A percentile compares a stretch with the other conserved stretches of the same genome.
Conservation (phyloP, 2,888 invertebrate species). For the Argyresthia albistria region DNA sequence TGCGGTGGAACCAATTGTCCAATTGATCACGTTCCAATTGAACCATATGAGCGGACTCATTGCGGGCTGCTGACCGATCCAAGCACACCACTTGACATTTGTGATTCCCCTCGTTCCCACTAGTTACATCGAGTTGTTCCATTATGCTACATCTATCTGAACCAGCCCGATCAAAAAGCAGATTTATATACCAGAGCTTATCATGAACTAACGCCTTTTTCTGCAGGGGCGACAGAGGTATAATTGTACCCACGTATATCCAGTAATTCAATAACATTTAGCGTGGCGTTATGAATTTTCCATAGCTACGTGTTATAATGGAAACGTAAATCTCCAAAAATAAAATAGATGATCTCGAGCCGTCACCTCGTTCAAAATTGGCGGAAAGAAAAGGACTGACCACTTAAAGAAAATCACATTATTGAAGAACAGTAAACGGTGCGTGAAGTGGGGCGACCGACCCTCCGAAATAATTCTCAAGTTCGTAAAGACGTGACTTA, state of each 20-base stretch:
- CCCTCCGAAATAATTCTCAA: slow-evolving; percentile 40
- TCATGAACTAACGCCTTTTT: too few species aligned
- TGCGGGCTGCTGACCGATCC: not conserved
- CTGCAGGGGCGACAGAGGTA: too few species aligned
- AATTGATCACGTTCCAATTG: slow-evolving; percentile 39
- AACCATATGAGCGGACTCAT: slow-evolving; percentile 6
- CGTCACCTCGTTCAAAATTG: slow-evolving; percentile 20
- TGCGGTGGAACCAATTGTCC: slow-evolving; percentile 29
- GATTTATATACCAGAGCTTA: too few species aligned
- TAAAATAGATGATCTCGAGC: not conserved
- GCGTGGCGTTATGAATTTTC: too few species aligned
- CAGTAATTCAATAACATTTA: too few species aligned
- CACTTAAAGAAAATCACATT: slow-evolving; percentile 69
- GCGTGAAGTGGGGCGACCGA: slow-evolving; percentile 51
- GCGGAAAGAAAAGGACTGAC: slow-evolving; percentile 44
- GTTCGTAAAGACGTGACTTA: slow-evolving; percentile 40
- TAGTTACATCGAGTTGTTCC: too few species aligned
- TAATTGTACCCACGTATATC: too few species aligned
- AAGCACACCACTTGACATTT: not conserved
- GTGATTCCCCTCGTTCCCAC: too few species aligned
- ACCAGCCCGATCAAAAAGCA: too few species aligned
- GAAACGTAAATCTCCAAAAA: too few species aligned
- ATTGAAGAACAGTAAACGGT: slow-evolving; percentile 69
- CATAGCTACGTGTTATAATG: too few species aligned
- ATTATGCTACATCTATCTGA: not conserved